phyloP scores from a whole-genome alignment of 1,140 invertebrate species.

The Platorchestia sp. region DNA sequence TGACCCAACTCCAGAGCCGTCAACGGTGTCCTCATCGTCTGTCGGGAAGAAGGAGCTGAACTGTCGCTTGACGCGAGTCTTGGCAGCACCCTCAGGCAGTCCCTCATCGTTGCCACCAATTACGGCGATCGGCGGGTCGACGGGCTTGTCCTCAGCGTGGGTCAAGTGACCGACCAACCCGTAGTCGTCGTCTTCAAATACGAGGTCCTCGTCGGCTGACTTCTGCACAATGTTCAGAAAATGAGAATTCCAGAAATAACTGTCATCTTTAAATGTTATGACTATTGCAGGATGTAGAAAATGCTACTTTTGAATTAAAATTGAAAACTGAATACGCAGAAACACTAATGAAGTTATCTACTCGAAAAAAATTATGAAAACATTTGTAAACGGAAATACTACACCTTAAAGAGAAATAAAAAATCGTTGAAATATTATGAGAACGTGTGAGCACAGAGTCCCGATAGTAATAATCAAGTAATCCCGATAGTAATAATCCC shows the following conservation, averaged over 20 bases:
- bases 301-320: background rate
- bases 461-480: no score
- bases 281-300: background rate
- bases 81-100: background rate
- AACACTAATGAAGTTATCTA: no score
- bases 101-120: conserved; percentile 28
- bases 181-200: conserved; percentile 26
- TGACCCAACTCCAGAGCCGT: conserved; percentile 5
- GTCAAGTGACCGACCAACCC: background rate
- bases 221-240: background rate
- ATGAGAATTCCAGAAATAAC: background rate
- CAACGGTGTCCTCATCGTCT: background rate
- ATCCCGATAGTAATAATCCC: no score
- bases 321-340: background rate
- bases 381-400: no score
- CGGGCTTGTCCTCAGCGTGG: background rate
- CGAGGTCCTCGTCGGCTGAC: background rate
- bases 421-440: no score
- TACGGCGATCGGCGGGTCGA: background rate
- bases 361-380: no score
- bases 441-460: no score
- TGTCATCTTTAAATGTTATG: background rate
- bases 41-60: background rate
- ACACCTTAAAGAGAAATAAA: no score
- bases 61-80: background rate